phyloP scores from a whole-genome alignment of 2,113 vertebrate species.

The Gobiocypris rarus region DNA sequence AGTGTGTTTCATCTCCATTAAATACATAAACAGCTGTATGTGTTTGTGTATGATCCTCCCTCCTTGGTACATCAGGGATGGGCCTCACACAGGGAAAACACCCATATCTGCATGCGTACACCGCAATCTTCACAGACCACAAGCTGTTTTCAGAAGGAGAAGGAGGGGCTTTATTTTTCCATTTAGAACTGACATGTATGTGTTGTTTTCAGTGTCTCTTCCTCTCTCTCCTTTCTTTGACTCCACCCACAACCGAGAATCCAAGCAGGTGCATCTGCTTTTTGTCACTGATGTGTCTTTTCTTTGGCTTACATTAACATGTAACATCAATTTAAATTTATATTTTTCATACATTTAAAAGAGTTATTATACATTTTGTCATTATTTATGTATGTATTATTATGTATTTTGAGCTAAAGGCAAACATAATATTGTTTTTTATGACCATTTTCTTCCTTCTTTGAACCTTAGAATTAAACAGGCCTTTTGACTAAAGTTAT shows the following conservation, averaged over 20 bases:
- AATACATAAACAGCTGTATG: neutral
- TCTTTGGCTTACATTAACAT: too few species aligned
- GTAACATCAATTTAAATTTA: too few species aligned
- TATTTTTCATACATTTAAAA: too few species aligned
- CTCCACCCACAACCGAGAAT: neutral
- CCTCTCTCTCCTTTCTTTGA: neutral
- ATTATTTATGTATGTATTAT: too few species aligned
- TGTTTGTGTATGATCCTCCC: slow-evolving; percentile 14
- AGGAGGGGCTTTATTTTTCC: slow-evolving; percentile 52
- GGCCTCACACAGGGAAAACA: slow-evolving; percentile 57
- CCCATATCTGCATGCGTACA: slow-evolving; percentile 61
- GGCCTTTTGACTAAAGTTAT: too few species aligned
- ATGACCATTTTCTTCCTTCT: too few species aligned
- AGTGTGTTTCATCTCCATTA: neutral
- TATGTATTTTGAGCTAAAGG: too few species aligned
- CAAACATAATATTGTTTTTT: too few species aligned
- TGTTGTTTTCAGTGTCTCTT: neutral
- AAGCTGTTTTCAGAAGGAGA: slow-evolving; percentile 49
- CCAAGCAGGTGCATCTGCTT: too few species aligned
- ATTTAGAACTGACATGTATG: slow-evolving; percentile 29
- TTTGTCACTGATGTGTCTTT: too few species aligned
- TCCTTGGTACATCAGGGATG: slow-evolving; percentile 5
- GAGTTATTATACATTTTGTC: too few species aligned
- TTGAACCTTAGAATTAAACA: too few species aligned
- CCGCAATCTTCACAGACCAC: slow-evolving; percentile 68